Evolutionary conservation across 2,797 vertebrate genomes (phyloP).

Genomic region (Chloroceryle inda): DNA sequence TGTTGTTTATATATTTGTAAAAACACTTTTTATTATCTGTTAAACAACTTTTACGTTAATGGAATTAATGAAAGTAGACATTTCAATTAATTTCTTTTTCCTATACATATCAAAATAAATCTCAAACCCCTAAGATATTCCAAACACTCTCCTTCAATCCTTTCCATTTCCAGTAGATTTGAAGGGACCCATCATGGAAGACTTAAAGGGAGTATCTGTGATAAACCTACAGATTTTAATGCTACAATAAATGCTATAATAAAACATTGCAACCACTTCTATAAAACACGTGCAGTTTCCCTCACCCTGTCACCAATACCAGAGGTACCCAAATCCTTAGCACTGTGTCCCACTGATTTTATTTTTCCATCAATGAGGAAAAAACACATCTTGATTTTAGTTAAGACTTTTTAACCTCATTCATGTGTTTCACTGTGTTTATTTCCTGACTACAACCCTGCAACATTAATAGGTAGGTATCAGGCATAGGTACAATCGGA

Average conservation of each 20-base stretch:
- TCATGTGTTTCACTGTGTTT: background rate
- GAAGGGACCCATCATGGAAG: background rate
- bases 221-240: background rate
- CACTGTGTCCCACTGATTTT: background rate
- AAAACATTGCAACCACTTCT: background rate
- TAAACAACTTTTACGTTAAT: background rate
- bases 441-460: background rate
- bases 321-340: background rate
- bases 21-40: no score
- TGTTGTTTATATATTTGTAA: no score
- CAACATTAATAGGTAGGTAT: background rate
- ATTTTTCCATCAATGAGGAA: background rate
- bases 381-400: background rate
- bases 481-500: background rate
- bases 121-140: background rate
- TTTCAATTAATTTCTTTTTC: background rate
- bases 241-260: background rate
- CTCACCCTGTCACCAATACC: background rate
- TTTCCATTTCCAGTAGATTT: background rate
- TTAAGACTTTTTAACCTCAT: background rate
- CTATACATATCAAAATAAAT: background rate
- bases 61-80: background rate
- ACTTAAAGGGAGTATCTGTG: background rate
- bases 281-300: background rate
- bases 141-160: background rate